These are phyloP conservation scores for Carassius carassius DNA, from an alignment of 2,113 vertebrate species.

Conservation along the genomic window DNA sequence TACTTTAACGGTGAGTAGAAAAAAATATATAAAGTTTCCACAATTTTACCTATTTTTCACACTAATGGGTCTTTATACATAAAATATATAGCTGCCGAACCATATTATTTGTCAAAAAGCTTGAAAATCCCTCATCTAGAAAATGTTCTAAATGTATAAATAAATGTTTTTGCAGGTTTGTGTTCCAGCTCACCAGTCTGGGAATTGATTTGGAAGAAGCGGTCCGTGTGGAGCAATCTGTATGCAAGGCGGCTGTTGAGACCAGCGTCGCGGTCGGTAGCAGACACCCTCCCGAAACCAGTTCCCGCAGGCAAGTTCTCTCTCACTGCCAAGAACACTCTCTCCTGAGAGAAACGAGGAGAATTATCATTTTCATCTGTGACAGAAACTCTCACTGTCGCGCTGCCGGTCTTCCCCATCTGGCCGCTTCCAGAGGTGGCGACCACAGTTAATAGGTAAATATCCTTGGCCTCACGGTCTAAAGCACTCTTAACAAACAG, in stretches of 20 bases:
- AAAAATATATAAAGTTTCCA: too few species aligned
- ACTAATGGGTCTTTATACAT: too few species aligned
- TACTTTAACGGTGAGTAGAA: too few species aligned
- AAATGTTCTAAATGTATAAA: neutral
- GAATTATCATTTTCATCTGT: slow-evolving; percentile 94
- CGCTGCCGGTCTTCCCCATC: slow-evolving; percentile 81
- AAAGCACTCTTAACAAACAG: slow-evolving; percentile 87
- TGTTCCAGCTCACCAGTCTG: slow-evolving; percentile 82
- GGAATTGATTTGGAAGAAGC: slow-evolving; percentile 86
- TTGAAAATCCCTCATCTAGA: neutral
- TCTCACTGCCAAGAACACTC: slow-evolving; percentile 88
- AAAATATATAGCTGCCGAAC: neutral
- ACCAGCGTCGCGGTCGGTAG: slow-evolving; percentile 87
- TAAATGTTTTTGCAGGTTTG: neutral
- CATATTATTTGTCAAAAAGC: neutral
- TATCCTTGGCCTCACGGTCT: slow-evolving; percentile 89
- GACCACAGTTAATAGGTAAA: slow-evolving; percentile 86
- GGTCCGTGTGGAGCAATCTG: slow-evolving; percentile 83
- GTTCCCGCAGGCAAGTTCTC: slow-evolving; percentile 88
- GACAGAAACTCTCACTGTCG: slow-evolving; percentile 85
- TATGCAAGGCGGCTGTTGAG: slow-evolving; percentile 89
- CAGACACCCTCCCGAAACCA: slow-evolving; percentile 85
- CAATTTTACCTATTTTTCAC: too few species aligned
- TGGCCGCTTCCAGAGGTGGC: slow-evolving; percentile 80
- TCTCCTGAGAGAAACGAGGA: slow-evolving; percentile 88